A percentile compares a stretch with the other conserved stretches of the same genome.
These are phyloP conservation scores for Lacanobia wlatinum DNA, from an alignment of 2,888 invertebrate genomes.

Conservation along the genomic window DNA sequence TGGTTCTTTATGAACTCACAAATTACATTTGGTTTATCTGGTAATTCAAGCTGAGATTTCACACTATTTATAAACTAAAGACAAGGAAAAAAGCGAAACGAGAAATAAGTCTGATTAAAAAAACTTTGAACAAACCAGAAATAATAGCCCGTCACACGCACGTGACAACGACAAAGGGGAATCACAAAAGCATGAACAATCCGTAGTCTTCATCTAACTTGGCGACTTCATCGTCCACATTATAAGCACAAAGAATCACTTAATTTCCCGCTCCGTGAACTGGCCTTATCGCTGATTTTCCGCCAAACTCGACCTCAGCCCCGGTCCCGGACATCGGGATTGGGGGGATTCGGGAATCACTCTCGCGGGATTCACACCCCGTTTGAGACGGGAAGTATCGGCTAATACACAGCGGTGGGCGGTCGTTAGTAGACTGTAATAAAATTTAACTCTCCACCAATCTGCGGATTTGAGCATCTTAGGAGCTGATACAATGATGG, in stretches of 20 bases:
- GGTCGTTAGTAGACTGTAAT: slow-evolving; percentile 68
- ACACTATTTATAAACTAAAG: background rate
- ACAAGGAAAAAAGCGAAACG: background rate
- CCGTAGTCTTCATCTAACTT: slow-evolving; percentile 45
- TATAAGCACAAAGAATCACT: slow-evolving; percentile 62
- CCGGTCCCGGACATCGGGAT: slow-evolving; percentile 58
- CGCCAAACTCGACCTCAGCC: slow-evolving; percentile 57
- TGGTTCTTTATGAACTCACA: background rate
- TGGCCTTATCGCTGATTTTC: slow-evolving; percentile 64
- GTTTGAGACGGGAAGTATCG: slow-evolving; percentile 68
- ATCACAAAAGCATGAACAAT: slow-evolving; percentile 29
- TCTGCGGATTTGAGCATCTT: slow-evolving; percentile 63
- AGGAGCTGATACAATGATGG: slow-evolving; percentile 56
- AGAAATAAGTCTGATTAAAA: background rate
- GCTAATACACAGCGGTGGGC: slow-evolving; percentile 64
- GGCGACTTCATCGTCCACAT: slow-evolving; percentile 43
- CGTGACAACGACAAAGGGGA: slow-evolving; percentile 19
- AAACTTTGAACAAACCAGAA: background rate
- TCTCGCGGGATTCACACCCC: slow-evolving; percentile 70
- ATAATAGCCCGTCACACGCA: background rate
- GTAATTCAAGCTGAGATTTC: background rate
- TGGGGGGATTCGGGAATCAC: slow-evolving; percentile 65
- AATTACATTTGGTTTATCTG: background rate
- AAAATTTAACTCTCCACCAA: slow-evolving; percentile 69
- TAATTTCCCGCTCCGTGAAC: slow-evolving; percentile 60